Conservation (phyloP, 1,140 invertebrate species). For the Caenorhabditis latens region DNA sequence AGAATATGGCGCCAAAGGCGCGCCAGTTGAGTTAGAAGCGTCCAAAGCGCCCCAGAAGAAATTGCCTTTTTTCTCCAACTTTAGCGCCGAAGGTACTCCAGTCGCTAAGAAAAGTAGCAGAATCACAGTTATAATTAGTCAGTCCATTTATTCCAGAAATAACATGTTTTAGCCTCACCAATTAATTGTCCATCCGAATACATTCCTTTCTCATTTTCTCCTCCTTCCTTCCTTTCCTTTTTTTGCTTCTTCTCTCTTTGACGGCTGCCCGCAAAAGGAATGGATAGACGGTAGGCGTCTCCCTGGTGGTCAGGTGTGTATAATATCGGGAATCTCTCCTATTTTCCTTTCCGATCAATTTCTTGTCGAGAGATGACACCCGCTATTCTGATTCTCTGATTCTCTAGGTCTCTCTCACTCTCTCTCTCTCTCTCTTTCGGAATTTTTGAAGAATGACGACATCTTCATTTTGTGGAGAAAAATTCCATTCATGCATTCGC, state of each 20-base stretch:
- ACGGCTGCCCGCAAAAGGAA: neutral
- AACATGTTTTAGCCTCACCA: slow-evolving; percentile 1
- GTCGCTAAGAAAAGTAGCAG: too few relatives aligned
- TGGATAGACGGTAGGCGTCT: neutral
- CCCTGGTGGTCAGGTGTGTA: slow-evolving; percentile 24
- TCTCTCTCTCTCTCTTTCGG: neutral
- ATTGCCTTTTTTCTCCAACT: too few relatives aligned
- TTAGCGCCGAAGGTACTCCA: too few relatives aligned
- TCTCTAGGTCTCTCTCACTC: neutral
- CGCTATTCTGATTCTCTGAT: neutral
- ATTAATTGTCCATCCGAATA: slow-evolving; percentile 23
- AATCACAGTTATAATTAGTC: neutral
- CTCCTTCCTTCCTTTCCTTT: too few relatives aligned
- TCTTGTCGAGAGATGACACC: neutral
- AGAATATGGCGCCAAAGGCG: too few relatives aligned
- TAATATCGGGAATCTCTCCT: slow-evolving; percentile 11
- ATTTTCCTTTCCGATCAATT: slow-evolving; percentile 35
- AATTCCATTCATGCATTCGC: neutral
- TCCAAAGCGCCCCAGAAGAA: too few relatives aligned
- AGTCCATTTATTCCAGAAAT: neutral
- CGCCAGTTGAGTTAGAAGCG: too few relatives aligned
- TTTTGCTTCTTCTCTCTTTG: neutral
- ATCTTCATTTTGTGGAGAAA: slow-evolving; percentile 13
- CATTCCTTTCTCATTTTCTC: slow-evolving; percentile 58
- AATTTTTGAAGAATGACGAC: slow-evolving; percentile 35